Evolutionary conservation across 2,888 invertebrate genomes (phyloP), one percentile per base, ranked within the genome.

Genomic region (Gastrophysa polygoni): DNA sequence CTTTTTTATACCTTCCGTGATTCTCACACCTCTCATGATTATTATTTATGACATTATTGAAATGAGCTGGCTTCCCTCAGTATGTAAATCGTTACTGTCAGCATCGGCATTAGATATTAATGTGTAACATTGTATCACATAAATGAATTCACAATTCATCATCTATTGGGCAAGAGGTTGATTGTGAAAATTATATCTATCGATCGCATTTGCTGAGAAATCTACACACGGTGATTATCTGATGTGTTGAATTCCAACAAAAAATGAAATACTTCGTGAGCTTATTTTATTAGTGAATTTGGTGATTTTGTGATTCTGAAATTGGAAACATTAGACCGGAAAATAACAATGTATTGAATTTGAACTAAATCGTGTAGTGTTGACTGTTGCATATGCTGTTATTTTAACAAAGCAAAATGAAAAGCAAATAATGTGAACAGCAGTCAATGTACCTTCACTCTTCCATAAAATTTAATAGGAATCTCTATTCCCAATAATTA

Each of bases 11-110:
- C 43, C 20, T 59, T 51, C 46, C 20, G 44, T 49, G 48, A 50
- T 56, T 61, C 61, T 56, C 61, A 46, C 56, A 55, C 56, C 55
- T 57, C 38, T 28, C 51, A 38, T 14, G n/a, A 44, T 59, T 32
- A 51, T 32, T 52, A 61, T 61, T 61, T 61, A 60, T 60, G 44
- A 44, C 55, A 50, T 56, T 60, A 60, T 60, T 60, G 29, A 61
- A 61, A 61, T 61, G 56, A 61, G 54, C 46, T 57, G 24, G 21
- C 51, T 56, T n/a, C n/a, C 56, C 34, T 24, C 56, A 49, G 29
- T 61, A 61, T 61, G 50, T 61, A 56, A 61, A 61, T 61, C 51
- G 56, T 34, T 14, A 38, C 11, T 38, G 38, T 38, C 38, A 14
- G 38, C 38, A 14, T 38, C 38, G 38, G 38, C 38, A 14, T 38